phyloP scores from a whole-genome alignment of 2,888 invertebrate species.

The Gymnosoma rotundatum region DNA sequence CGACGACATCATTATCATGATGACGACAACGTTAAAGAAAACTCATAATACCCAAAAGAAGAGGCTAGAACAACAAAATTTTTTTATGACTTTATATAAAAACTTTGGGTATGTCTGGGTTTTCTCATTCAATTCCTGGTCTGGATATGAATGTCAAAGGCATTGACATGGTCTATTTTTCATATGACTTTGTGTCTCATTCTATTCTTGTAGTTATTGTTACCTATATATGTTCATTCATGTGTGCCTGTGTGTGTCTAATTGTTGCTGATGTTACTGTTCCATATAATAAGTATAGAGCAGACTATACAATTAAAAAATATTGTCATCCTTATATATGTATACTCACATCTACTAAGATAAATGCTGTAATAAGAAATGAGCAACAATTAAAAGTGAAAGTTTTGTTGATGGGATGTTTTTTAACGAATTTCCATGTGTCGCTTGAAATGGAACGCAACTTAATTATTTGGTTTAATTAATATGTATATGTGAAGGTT shows the following conservation, averaged over 20 bases:
- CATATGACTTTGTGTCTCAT: constrained; percentile 2
- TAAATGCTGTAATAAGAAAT: too few species aligned
- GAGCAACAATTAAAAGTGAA: too few species aligned
- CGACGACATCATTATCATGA: not conserved
- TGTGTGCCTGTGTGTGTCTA: not conserved
- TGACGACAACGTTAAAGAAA: not conserved
- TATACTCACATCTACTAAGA: too few species aligned
- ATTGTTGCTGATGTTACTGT: not conserved
- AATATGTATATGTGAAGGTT: too few species aligned
- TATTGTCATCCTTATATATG: too few species aligned
- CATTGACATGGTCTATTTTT: constrained; percentile 63
- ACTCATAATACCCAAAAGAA: constrained; percentile 18
- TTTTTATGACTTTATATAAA: not conserved
- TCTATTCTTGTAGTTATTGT: constrained; percentile 10
- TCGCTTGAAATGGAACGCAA: too few species aligned
- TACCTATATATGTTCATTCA: not conserved
- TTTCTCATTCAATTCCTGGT: not conserved
- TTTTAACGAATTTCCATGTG: too few species aligned
- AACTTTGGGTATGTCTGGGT: not conserved
- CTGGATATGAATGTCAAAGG: constrained; percentile 40
- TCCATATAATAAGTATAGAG: too few species aligned
- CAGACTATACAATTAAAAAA: too few species aligned
- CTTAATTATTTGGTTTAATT: too few species aligned
- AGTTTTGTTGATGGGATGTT: too few species aligned
- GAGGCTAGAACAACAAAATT: constrained; percentile 4